A percentile compares a stretch with the other conserved stretches of the same genome.
These are phyloP conservation scores for Typhlomys cinereus DNA, from an alignment of 2,113 vertebrate species.

Conservation along the genomic window DNA sequence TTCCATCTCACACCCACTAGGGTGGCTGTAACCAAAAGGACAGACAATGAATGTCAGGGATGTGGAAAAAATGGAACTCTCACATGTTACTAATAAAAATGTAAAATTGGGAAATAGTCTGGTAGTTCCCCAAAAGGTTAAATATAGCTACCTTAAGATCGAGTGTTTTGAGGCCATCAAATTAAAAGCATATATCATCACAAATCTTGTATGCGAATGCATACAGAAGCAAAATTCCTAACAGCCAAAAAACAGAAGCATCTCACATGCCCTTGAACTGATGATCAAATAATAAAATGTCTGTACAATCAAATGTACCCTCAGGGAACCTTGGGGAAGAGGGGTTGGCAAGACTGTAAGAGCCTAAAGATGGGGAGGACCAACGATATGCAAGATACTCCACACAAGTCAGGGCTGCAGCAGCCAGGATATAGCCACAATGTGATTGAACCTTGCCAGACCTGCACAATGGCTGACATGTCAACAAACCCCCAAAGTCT, in stretches of 20 bases:
- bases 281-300: constrained; percentile 23
- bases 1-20: background rate
- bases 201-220: background rate
- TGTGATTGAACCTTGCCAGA: too few species aligned
- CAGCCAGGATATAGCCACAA: too few species aligned
- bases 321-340: too few species aligned
- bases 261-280: background rate
- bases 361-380: too few species aligned
- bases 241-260: background rate
- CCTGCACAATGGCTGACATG: too few species aligned
- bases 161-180: constrained; percentile 27
- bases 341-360: too few species aligned
- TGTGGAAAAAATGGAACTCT: background rate
- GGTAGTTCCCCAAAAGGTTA: background rate
- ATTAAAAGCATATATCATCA: background rate
- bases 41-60: background rate
- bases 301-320: too few species aligned
- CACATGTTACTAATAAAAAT: background rate
- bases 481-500: too few species aligned
- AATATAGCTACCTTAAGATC: background rate
- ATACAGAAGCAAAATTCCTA: background rate
- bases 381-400: too few species aligned
- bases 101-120: background rate
- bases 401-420: too few species aligned
- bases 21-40: background rate